Evolutionary conservation across 2,888 invertebrate species (phyloP).

Genomic region (Ormia ochracea): DNA sequence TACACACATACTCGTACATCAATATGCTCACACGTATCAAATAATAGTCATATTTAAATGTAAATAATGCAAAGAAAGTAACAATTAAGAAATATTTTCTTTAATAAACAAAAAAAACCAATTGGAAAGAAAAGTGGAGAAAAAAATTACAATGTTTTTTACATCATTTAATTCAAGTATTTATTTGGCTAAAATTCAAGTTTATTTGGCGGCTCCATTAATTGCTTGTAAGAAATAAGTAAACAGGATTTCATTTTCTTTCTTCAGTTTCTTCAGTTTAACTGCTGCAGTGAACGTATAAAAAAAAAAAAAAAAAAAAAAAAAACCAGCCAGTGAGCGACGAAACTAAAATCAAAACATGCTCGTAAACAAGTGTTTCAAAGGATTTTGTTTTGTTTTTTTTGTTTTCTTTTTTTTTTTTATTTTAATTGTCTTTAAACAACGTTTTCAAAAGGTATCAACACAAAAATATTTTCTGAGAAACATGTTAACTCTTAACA

Average conservation of each 20-base stretch:
- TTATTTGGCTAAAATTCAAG: conserved; percentile 45
- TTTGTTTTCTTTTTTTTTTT: too few species aligned
- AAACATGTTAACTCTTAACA: too few species aligned
- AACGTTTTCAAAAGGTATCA: too few species aligned
- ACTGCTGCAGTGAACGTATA: not conserved
- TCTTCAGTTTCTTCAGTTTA: not conserved
- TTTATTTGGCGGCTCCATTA: conserved; percentile 33
- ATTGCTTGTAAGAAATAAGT: not conserved
- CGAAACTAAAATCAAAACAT: too few species aligned
- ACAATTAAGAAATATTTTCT: not conserved
- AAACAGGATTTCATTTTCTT: conserved; percentile 33
- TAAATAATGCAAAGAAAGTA: not conserved
- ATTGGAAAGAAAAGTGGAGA: not conserved
- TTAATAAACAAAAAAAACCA: not conserved
- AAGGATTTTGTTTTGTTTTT: too few species aligned
- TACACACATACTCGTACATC: too few species aligned
- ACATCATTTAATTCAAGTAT: conserved; percentile 21
- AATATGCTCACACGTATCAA: too few species aligned
- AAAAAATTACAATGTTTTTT: conserved; percentile 13
- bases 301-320: not conserved
- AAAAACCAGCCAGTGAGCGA: too few species aligned
- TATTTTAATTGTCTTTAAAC: too few species aligned
- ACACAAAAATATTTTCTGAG: too few species aligned
- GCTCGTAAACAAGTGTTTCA: too few species aligned
- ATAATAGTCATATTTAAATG: conserved; percentile 1